Evolutionary conservation across 2,113 vertebrate genomes (phyloP).

Genomic region (Poicephalus meyeri): DNA sequence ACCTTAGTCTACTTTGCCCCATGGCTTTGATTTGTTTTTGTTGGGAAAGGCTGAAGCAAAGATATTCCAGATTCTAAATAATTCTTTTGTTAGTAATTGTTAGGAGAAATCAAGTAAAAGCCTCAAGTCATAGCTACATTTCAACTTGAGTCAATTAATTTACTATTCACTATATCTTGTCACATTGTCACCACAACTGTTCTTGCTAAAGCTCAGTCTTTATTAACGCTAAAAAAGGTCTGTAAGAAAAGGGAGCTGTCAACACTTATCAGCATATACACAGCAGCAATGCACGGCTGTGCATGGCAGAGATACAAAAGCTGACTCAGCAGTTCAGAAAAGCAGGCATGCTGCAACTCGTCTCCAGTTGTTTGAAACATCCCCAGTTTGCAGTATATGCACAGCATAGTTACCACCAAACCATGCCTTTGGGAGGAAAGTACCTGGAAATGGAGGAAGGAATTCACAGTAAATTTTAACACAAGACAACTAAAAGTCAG

Average conservation of each 20-base stretch:
- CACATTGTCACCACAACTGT: not conserved
- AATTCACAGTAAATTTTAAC: not conserved
- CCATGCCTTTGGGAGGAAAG: not conserved
- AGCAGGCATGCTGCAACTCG: not conserved
- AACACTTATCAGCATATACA: not conserved
- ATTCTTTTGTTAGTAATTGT: not conserved
- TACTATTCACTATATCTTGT: not conserved
- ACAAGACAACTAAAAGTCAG: not conserved
- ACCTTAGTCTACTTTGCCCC: not conserved
- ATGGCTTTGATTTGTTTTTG: not conserved
- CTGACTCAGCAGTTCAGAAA: not conserved
- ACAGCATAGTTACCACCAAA: not conserved
- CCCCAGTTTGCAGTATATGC: not conserved
- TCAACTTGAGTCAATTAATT: not conserved
- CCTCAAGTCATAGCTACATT: not conserved
- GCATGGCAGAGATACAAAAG: not conserved
- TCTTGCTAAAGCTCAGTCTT: not conserved
- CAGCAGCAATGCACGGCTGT: rapidly evolving
- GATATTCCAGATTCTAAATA: not conserved
- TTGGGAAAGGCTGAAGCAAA: not conserved
- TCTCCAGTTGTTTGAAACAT: not conserved
- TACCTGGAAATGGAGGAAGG: not conserved
- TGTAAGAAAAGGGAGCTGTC: not conserved
- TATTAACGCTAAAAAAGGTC: not conserved
- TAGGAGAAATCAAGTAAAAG: not conserved